Base-by-base conservation (phyloP, 2,888 invertebrate genomes). In the Podabrus alpinus region DNA sequence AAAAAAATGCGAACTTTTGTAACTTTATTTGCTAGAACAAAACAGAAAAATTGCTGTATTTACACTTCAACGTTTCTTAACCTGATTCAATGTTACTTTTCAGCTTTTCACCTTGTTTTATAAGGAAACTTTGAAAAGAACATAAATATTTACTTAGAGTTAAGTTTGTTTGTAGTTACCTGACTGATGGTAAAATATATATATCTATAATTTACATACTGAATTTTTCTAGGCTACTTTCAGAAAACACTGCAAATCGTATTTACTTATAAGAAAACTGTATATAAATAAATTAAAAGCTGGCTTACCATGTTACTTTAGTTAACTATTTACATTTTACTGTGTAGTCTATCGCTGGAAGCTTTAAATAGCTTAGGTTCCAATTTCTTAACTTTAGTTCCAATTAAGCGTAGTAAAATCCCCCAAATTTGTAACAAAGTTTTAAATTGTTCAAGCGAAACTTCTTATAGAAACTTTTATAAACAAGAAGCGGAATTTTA, bases 41-140 rank as follows among this genome's bases (percentile, higher is more conserved):
- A 67, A 67, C 29, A 25, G 7, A 15, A 9, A 67, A 67, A 17
- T 67, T 67, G 67, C 19, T 21, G n/a, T 19, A 64, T 64, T 64
- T 64, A 67, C 67, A 67, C 45, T 21, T 17, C 59, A 75, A 66
- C 72, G 68, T 66, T 70, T 69, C 59, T 62, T 67, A 75, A 75
- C 69, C 72, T 72, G 75, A 75, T 75, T 75, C 69, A 75, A 66
- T 75, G 75, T 67, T 72, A 75, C 67, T 75, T 75, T 66, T 60
- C 61, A 69, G 69, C 75, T 72, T 75, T 19, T 67, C 66, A 61
- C 72, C 61, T 45, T 45, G 72, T 66, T 73, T 71, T 75, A 75
- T 75, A 75, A 75, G 72, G 73, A 69, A 75, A 75, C 68, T 72
- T 75, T 75, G n/a, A 62, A 29, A 72, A 75, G 75, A 72, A 72